Percentiles rank a stretch among this genome's conserved stretches.
Conservation (phyloP, 2,113 vertebrate species). For the Alethe diademata region DNA sequence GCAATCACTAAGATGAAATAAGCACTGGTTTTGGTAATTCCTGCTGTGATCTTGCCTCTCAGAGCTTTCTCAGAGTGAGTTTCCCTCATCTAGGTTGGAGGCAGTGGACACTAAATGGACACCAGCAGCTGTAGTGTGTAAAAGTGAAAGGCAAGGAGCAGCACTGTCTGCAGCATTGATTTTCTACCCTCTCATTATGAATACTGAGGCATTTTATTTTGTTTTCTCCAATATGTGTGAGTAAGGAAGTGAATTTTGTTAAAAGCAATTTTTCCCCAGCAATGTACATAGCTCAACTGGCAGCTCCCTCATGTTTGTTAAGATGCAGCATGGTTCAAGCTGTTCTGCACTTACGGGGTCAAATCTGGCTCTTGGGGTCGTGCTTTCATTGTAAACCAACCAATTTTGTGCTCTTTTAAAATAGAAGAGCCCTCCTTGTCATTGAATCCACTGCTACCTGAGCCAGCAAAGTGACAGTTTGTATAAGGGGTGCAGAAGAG, state of each 20-base stretch:
- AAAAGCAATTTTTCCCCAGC: background rate
- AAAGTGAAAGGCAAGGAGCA: background rate
- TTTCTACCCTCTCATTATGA: background rate
- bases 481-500: background rate
- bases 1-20: background rate
- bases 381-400: background rate
- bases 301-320: background rate
- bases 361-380: background rate
- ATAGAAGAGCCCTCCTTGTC: background rate
- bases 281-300: background rate
- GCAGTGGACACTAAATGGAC: background rate
- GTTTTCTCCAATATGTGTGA: background rate
- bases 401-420: background rate
- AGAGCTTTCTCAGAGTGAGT: background rate
- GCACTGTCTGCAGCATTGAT: background rate
- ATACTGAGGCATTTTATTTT: background rate
- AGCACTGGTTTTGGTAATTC: background rate
- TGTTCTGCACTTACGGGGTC: fast-evolving
- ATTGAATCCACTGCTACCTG: background rate
- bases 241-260: background rate
- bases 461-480: background rate
- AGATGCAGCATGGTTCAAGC: background rate
- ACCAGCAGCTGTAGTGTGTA: background rate
- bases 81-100: background rate
- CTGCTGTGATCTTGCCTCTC: background rate